Evolutionary conservation across 1,140 invertebrate genomes (phyloP).

Genomic region (Eumeta japonica): DNA sequence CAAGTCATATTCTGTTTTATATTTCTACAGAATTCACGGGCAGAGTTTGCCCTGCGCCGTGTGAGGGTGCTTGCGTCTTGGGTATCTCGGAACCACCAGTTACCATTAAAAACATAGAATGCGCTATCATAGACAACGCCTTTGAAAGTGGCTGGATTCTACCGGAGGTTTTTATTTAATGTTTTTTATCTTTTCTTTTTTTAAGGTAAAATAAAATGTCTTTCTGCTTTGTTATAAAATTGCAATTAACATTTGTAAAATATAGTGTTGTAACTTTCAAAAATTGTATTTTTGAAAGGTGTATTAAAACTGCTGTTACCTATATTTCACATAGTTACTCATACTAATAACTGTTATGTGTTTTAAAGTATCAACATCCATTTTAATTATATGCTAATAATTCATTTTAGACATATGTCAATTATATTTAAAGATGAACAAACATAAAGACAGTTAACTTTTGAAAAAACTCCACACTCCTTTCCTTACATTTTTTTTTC

Average conservation of each 20-base stretch:
- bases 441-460: too few species aligned
- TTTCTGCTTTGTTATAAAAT: background rate
- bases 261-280: background rate
- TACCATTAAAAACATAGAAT: constrained; percentile 99
- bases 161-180: constrained; percentile 57
- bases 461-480: too few species aligned
- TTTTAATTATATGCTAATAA: too few species aligned
- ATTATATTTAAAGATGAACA: too few species aligned
- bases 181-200: constrained; percentile 1
- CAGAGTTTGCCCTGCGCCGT: constrained; percentile 96
- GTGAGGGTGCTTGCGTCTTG: constrained; percentile 96
- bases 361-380: too few species aligned
- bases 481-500: too few species aligned
- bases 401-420: too few species aligned
- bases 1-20: too few species aligned
- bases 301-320: background rate
- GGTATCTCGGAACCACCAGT: constrained; percentile 95
- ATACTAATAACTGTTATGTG: too few species aligned
- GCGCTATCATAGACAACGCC: constrained; percentile 97
- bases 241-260: background rate
- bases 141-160: constrained; percentile 96
- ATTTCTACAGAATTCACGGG: constrained; percentile 99
- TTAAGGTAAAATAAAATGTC: background rate
- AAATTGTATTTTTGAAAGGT: background rate
- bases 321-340: too few species aligned